Evolutionary conservation across 2,797 vertebrate genomes (phyloP).

Genomic region (Rhadinocentrus ornatus): DNA sequence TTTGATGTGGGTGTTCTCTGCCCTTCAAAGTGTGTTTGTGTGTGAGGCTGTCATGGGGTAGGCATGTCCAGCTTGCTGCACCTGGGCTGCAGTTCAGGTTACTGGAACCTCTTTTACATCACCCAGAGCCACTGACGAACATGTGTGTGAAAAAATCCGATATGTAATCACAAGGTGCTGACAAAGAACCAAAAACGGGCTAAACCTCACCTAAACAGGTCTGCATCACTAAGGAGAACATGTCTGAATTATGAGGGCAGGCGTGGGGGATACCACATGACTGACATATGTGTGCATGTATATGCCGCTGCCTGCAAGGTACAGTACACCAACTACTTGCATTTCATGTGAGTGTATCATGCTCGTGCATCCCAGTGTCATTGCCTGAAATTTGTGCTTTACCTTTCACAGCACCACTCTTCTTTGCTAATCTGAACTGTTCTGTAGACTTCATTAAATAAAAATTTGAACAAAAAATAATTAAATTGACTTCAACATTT

Average conservation of each 20-base stretch:
- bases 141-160: slow-evolving; percentile 8
- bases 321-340: slow-evolving; percentile 15
- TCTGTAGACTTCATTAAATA: slow-evolving; percentile 55
- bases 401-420: slow-evolving; percentile 33
- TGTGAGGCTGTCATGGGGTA: slow-evolving; percentile 43
- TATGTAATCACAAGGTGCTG: slow-evolving; percentile 32
- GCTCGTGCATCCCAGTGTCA: slow-evolving; percentile 21
- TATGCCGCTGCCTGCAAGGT: slow-evolving; percentile 8
- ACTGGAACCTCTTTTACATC: slow-evolving; percentile 67
- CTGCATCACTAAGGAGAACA: slow-evolving; percentile 4
- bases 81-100: slow-evolving; percentile 62
- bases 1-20: slow-evolving; percentile 27
- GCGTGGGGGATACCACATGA: too few species aligned
- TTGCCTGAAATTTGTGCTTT: slow-evolving; percentile 45
- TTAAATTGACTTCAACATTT: too few species aligned
- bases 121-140: slow-evolving; percentile 51
- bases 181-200: slow-evolving; percentile 24
- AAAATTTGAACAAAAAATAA: not conserved
- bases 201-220: slow-evolving; percentile 17
- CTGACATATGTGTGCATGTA: not conserved
- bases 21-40: slow-evolving; percentile 19
- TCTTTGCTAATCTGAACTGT: slow-evolving; percentile 43
- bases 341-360: slow-evolving; percentile 11
- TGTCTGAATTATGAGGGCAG: slow-evolving; percentile 1
- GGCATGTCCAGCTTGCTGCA: slow-evolving; percentile 64